Percentiles rank a stretch among this genome's conserved stretches.
Conservation (phyloP, 2,888 invertebrate genomes). For the Nasonovia ribisnigri region DNA sequence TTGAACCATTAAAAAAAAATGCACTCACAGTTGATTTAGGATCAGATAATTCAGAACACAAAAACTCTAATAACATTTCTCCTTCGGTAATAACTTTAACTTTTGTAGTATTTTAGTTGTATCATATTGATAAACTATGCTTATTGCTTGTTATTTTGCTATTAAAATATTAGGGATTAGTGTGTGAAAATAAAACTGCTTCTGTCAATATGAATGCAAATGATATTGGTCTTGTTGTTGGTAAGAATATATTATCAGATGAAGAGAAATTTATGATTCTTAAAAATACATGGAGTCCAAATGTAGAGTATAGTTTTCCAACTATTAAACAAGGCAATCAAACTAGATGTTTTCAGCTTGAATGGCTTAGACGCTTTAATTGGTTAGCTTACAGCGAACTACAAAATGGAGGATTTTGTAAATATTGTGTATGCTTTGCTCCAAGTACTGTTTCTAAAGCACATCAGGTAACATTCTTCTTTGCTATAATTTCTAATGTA, state of each 20-base stretch:
- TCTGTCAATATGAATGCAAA: slow-evolving; percentile 4
- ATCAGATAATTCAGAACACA: slow-evolving; percentile 10
- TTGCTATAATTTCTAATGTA: not conserved
- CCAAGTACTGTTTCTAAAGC: slow-evolving; percentile 12
- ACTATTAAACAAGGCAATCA: not conserved
- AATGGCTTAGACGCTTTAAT: too few relatives aligned
- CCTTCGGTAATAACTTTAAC: not conserved
- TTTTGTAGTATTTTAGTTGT: not conserved
- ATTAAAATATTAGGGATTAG: not conserved
- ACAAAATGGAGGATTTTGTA: not conserved
- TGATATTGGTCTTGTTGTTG: slow-evolving; percentile 12
- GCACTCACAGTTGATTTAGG: not conserved
- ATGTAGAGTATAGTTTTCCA: slow-evolving; percentile 5
- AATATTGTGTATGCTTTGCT: slow-evolving; percentile 3
- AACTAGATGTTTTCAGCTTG: not conserved
- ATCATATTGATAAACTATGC: not conserved
- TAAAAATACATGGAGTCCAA: not conserved
- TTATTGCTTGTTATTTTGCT: not conserved
- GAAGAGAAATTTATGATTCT: slow-evolving; percentile 12
- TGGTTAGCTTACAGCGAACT: slow-evolving; percentile 4
- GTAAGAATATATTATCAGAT: not conserved
- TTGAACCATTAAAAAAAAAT: too few relatives aligned
- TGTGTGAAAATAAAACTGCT: slow-evolving; percentile 12
- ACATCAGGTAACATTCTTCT: not conserved
- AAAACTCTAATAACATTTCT: not conserved